Evolutionary conservation across 2,113 vertebrate species (phyloP).

Genomic region (Centropus bengalensis): DNA sequence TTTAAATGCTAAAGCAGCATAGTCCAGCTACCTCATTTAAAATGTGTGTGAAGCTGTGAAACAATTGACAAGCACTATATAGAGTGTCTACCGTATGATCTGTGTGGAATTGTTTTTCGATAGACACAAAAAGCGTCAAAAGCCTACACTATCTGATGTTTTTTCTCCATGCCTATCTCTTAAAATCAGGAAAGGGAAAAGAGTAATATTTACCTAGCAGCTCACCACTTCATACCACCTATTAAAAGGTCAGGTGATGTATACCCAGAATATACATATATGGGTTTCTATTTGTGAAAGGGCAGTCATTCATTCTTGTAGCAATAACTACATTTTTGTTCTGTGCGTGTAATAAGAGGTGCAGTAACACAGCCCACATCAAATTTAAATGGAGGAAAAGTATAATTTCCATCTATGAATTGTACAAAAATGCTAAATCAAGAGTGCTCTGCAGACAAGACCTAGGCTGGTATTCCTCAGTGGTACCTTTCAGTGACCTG

Average conservation of each 20-base stretch:
- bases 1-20: slow-evolving; percentile 60
- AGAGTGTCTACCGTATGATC: neutral
- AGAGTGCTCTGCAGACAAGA: neutral
- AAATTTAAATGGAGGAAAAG: neutral
- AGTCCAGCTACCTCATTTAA: slow-evolving; percentile 48
- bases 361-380: neutral
- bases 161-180: neutral
- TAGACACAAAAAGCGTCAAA: neutral
- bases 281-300: neutral
- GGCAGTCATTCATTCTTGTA: neutral
- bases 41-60: slow-evolving; percentile 37
- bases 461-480: neutral
- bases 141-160: neutral
- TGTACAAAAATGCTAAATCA: neutral
- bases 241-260: neutral
- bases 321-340: neutral
- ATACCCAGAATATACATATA: neutral
- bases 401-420: neutral
- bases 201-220: neutral
- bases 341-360: neutral
- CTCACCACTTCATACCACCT: neutral
- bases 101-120: slow-evolving; percentile 18
- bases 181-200: neutral
- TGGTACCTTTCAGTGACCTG: neutral
- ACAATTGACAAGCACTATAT: slow-evolving; percentile 34